Conservation (phyloP, 2,113 vertebrate genomes). For the Dromiciops gliroides region DNA sequence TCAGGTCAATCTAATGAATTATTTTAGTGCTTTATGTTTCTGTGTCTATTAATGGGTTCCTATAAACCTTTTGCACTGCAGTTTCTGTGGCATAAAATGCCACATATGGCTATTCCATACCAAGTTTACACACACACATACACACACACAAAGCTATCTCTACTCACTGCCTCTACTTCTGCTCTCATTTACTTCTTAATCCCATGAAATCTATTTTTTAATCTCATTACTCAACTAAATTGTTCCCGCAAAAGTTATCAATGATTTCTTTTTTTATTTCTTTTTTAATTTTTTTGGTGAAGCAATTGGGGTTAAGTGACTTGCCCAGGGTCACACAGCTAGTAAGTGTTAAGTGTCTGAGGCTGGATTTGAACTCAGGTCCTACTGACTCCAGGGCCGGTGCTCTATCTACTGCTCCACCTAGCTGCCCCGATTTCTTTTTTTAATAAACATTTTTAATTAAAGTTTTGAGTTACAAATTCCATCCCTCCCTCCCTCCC, state of each 20-base stretch:
- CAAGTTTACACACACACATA: not conserved
- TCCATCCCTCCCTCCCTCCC: too few relatives aligned
- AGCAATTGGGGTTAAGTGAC: too few relatives aligned
- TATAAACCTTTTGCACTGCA: not conserved
- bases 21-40: not conserved
- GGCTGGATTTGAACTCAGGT: too few relatives aligned
- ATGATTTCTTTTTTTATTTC: slow-evolving; percentile 9
- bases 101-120: not conserved
- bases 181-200: slow-evolving; percentile 19
- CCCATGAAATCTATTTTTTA: slow-evolving; percentile 26
- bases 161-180: not conserved
- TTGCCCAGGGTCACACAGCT: too few relatives aligned
- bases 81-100: not conserved
- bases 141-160: not conserved
- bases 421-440: too few relatives aligned
- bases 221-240: not conserved
- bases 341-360: too few relatives aligned
- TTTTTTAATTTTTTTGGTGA: too few relatives aligned
- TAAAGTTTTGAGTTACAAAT: too few relatives aligned
- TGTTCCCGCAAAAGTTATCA: slow-evolving; percentile 25
- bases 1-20: not conserved
- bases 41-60: not conserved
- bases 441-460: too few relatives aligned
- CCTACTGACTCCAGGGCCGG: too few relatives aligned
- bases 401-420: too few relatives aligned